Evolutionary conservation across 35 echinoderm and acorn worm genomes (phyloP).

Genomic region (Antedon bifida): DNA sequence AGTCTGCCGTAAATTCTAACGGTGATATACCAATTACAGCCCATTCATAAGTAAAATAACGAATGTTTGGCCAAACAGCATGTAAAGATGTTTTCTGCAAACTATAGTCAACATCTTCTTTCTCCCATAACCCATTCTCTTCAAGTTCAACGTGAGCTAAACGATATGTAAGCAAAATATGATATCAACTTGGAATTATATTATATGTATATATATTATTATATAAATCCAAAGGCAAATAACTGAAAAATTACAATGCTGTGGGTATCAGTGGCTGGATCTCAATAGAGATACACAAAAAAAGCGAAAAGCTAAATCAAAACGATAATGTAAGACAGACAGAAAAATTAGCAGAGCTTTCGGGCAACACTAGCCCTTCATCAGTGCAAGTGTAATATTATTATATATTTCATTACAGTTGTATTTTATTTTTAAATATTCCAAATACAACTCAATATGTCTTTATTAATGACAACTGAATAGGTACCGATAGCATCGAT

Average conservation of each 20-base stretch:
- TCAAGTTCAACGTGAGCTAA: constrained; percentile 12
- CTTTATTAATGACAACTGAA: background rate
- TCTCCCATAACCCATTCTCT: constrained; percentile 12
- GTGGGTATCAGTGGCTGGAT: no score
- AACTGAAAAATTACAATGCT: no score
- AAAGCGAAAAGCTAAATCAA: no score
- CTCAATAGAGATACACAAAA: no score
- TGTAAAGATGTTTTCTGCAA: constrained; percentile 2
- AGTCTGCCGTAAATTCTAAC: background rate
- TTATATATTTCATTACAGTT: background rate
- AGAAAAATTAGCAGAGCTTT: no score
- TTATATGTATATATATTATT: background rate
- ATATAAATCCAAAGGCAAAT: no score
- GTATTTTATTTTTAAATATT: background rate
- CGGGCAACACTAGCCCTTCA: no score
- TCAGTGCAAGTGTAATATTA: no score
- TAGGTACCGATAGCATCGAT: background rate
- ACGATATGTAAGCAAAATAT: background rate
- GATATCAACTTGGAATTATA: background rate
- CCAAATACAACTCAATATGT: background rate
- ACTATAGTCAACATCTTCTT: constrained; percentile 23
- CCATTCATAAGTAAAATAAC: constrained; percentile 1
- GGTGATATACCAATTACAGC: background rate
- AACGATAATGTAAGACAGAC: no score
- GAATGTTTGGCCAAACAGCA: constrained; percentile 32